Evolutionary conservation across 1,140 invertebrate genomes (phyloP).

Genomic region (Lineus longissimus): DNA sequence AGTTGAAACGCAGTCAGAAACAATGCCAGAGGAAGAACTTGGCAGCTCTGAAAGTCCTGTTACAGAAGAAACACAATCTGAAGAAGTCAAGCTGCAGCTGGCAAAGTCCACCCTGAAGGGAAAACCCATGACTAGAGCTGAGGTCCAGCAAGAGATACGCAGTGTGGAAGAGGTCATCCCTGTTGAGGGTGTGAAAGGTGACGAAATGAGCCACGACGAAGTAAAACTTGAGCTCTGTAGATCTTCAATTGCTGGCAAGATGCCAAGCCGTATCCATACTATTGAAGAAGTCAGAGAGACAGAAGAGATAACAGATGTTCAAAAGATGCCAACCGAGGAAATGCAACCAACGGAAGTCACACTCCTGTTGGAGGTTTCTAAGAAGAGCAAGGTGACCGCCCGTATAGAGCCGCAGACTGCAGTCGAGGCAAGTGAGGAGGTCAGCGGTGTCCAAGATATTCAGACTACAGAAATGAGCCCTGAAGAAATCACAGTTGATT

Average conservation of each 20-base stretch:
- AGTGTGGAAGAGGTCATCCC: not conserved
- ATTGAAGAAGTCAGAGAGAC: conserved; percentile 4
- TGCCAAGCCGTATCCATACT: not conserved
- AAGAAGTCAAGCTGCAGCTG: conserved; percentile 19
- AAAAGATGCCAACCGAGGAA: not conserved
- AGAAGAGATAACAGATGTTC: conserved; percentile 8
- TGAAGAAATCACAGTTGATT: conserved; percentile 4
- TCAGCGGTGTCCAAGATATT: not conserved
- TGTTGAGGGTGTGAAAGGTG: not conserved
- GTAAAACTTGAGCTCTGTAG: conserved; percentile 12
- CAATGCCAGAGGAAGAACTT: not conserved
- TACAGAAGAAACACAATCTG: conserved; percentile 16
- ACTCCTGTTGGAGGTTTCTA: not conserved
- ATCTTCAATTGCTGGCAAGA: not conserved
- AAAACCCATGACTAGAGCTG: conserved; percentile 3
- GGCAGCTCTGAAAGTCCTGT: not conserved
- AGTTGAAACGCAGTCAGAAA: not conserved
- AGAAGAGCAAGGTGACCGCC: not conserved
- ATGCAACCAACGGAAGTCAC: not conserved
- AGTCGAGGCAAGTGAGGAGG: not conserved
- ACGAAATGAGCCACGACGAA: not conserved
- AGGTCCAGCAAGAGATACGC: not conserved
- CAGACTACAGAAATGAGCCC: not conserved
- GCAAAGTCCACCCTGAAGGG: conserved; percentile 4
- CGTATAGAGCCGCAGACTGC: not conserved